Evolutionary conservation across 1,140 invertebrate genomes (phyloP).

Genomic region (Piezodorus guildinii): DNA sequence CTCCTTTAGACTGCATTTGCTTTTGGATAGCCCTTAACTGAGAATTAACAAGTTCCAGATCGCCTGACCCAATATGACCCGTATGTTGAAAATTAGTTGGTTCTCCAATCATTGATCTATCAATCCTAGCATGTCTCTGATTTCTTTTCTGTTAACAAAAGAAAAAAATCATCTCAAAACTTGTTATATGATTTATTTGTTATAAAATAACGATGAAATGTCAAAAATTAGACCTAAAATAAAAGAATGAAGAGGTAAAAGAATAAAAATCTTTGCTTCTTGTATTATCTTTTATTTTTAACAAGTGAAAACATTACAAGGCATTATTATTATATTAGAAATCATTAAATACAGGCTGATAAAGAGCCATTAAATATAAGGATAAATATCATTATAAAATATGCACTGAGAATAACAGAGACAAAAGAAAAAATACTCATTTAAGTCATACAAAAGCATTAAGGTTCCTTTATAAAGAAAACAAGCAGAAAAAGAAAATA

Average conservation of each 20-base stretch:
- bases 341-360: too few species aligned
- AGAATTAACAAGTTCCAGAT: slow-evolving; percentile 60
- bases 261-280: neutral
- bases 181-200: neutral
- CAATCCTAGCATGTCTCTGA: slow-evolving; percentile 58
- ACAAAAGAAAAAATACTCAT: too few species aligned
- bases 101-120: slow-evolving; percentile 82
- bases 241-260: neutral
- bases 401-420: too few species aligned
- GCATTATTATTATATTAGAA: too few species aligned
- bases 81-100: slow-evolving; percentile 88
- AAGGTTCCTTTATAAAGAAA: too few species aligned
- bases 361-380: too few species aligned
- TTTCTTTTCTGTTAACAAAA: slow-evolving; percentile 45
- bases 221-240: too few species aligned
- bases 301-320: neutral
- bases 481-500: too few species aligned
- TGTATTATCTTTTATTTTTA: neutral
- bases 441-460: too few species aligned
- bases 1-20: slow-evolving; percentile 80
- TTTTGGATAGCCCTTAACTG: slow-evolving; percentile 64
- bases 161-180: slow-evolving; percentile 20
- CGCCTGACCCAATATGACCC: slow-evolving; percentile 80
- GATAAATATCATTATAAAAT: too few species aligned
- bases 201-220: too few species aligned